Evolutionary conservation across 2,888 invertebrate genomes (phyloP), one percentile per base, ranked within the genome.

Genomic region (Oeneis ivallda): DNA sequence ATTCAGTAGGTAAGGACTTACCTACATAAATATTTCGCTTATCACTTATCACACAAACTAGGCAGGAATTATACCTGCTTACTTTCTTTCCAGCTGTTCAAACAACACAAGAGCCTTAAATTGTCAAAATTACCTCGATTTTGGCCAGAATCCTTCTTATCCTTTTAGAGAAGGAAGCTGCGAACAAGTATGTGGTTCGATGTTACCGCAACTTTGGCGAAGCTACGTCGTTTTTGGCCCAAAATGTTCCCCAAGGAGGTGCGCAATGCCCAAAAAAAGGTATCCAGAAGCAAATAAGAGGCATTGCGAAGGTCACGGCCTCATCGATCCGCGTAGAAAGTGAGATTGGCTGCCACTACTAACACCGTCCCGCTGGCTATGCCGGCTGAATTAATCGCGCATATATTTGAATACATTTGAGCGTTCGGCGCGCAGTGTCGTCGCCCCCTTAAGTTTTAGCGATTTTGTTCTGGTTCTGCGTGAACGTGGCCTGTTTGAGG

Each of bases 371-470:
- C 90, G 88, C 75, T 86, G 91, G 90, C 91, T 90, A 92, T 92
- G 92, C 92, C 88, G 87, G 80, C 92, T 92, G 92, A 92, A 92
- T 92, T 92, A 92, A 92, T 92, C 92, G 91, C 91, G 92, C 92
- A 92, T 92, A 92, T 87, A 92, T 92, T 92, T 92, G 92, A 92
- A 92, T 92, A 85, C 81, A 85, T 84, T 84, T 84, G 74, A 82
- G 82, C 86, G 86, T 86, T 85, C 84, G 87, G 79, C 76, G 74
- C 79, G 83, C 79, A 83, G 87, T 86, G 89, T 89, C 89, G 89
- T 87, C 87, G 90, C 87, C 88, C 88, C 83, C 89, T 88, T 86
- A 86, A 91, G 86, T 88, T 91, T 89, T 87, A 88, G 82, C 86
- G 81, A 87, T 89, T 89, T 88, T 87, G 89, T 87, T 87, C 80